Evolutionary conservation across 2,797 vertebrate species (phyloP).

Genomic region (Simalia tracyae): DNA sequence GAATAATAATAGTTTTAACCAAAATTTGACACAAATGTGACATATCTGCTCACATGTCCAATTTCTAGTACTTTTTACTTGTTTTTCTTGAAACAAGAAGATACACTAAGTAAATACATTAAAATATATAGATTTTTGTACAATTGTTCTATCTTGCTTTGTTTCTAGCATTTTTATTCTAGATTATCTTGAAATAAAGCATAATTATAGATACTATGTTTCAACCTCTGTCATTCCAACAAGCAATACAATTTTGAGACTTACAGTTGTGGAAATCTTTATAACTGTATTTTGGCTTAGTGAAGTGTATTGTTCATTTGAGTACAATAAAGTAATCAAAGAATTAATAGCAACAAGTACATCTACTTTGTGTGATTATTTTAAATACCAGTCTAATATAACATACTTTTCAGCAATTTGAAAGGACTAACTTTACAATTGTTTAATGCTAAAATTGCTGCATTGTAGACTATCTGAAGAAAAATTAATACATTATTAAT

Average conservation of each 20-base stretch:
- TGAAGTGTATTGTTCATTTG: background rate
- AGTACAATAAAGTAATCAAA: background rate
- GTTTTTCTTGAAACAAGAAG: background rate
- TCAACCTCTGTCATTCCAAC: background rate
- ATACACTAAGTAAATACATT: background rate
- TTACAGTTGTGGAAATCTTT: background rate
- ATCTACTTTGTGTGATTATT: background rate
- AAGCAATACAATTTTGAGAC: background rate
- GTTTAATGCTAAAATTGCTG: background rate
- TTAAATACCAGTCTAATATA: background rate
- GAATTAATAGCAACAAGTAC: background rate
- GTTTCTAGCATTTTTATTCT: background rate
- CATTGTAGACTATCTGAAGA: background rate
- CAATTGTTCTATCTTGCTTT: background rate
- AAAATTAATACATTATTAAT: background rate
- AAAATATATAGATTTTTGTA: background rate
- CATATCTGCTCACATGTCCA: background rate
- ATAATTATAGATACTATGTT: background rate
- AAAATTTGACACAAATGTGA: background rate
- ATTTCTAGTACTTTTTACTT: background rate
- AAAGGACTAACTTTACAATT: background rate
- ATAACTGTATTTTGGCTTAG: background rate
- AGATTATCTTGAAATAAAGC: background rate
- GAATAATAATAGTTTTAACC: background rate
- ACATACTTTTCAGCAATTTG: background rate